A percentile compares a stretch with the other conserved stretches of the same genome.
These are phyloP conservation scores for Boloria euphrosyne DNA, from an alignment of 2,888 invertebrate genomes.

Conservation along the genomic window DNA sequence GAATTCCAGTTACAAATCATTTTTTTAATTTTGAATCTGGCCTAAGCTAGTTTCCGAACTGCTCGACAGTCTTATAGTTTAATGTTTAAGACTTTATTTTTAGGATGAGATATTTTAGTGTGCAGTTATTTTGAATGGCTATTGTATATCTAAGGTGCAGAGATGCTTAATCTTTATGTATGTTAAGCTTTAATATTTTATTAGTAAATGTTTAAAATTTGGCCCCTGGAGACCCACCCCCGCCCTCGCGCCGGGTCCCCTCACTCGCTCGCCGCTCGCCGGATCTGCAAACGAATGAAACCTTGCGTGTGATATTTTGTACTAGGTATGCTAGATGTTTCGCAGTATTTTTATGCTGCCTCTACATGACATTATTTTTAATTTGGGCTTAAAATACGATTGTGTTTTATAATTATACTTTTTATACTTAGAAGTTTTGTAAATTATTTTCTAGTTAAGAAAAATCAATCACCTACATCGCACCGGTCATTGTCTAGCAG, in stretches of 20 bases:
- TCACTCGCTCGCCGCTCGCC: constrained; percentile 41
- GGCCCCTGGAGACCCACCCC: constrained; percentile 61
- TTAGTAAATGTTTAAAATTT: constrained; percentile 81
- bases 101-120: constrained; percentile 82
- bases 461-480: constrained; percentile 40
- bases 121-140: constrained; percentile 82
- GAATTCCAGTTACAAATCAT: constrained; percentile 56
- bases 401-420: constrained; percentile 67
- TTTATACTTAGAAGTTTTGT: constrained; percentile 77
- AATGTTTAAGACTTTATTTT: constrained; percentile 79
- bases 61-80: constrained; percentile 76
- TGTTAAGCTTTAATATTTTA: constrained; percentile 83
- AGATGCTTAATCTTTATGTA: constrained; percentile 83
- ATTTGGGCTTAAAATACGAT: constrained; percentile 60
- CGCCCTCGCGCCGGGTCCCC: constrained; percentile 46
- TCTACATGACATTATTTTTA: constrained; percentile 59
- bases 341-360: constrained; percentile 68
- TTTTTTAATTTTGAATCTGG: constrained; percentile 68
- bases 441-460: constrained; percentile 75
- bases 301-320: constrained; percentile 77
- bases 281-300: constrained; percentile 56
- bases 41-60: constrained; percentile 70
- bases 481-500: constrained; percentile 55
- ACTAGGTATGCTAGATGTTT: constrained; percentile 70
- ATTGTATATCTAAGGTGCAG: constrained; percentile 82